Base-by-base conservation (phyloP, 2,888 invertebrate species). In the Lissonota sp. region DNA sequence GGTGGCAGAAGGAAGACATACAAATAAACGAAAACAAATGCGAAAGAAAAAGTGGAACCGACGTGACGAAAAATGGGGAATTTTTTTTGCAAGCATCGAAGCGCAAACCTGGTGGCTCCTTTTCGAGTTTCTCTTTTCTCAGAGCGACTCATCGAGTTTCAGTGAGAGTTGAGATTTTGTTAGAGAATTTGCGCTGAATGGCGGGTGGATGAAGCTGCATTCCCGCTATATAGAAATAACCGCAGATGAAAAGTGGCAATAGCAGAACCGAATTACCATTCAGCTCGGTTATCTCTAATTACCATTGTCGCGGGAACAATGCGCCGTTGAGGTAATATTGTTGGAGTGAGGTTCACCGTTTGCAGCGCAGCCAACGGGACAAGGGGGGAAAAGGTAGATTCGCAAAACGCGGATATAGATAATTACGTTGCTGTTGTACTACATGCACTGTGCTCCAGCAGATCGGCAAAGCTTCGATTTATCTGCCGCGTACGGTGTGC, bases 211-310 rank as follows among this genome's bases (percentile, higher is more conserved):
- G 85, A 82, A 76, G 60, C 37, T 79, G 79, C 12, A 62, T 42
- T 16, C 12, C 14, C 12, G 6, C 60, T 42, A 39, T 42, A 39
- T 42, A 6, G 63, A 49, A 39, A 77, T 57, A 58, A 67, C 53
- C 49, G 62, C 26, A 26, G 62, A 73, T 72, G 80, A 78, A 77
- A 64, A 80, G 66, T 77, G 63, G 67, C 67, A 78, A 83, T 73
- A 75, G 73, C 80, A 64, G 73, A 83, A 84, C 76, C 75, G 73
- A 83, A 84, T 84, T 82, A 83, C 82, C 77, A 81, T 82, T 80
- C 71, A 57, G 72, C 82, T 81, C 83, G 79, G 81, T 78, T 84
- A 84, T 85, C 81, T 85, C 74, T 84, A 84, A 86, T 86, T 84
- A 84, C 75, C 78, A 80, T 80, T 76, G 76, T 64, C 80, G 26